Evolutionary conservation across 2,888 invertebrate genomes (phyloP).

Genomic region (Pristionchus mayeri): DNA sequence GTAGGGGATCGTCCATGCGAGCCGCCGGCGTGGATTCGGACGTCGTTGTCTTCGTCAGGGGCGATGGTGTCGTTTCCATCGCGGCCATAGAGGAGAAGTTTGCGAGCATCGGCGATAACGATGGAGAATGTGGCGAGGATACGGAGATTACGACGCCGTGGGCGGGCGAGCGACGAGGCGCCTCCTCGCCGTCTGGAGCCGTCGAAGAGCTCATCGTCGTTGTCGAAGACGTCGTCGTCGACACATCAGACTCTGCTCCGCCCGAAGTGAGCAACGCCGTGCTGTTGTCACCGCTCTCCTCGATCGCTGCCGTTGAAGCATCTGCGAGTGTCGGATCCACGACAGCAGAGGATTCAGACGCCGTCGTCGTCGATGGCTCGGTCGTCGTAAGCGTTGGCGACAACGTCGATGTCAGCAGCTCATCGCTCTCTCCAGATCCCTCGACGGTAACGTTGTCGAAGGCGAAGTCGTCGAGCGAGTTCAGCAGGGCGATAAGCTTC

Average conservation of each 20-base stretch:
- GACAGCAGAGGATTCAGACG: background rate
- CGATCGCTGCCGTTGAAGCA: background rate
- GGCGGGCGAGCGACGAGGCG: background rate
- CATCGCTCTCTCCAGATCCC: background rate
- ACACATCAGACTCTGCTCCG: no score
- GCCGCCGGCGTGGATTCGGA: background rate
- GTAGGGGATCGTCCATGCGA: background rate
- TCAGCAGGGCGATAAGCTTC: slow-evolving; percentile 31
- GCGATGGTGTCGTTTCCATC: background rate
- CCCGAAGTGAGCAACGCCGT: background rate
- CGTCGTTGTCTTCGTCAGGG: background rate
- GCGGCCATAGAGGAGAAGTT: background rate
- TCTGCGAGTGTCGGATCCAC: background rate
- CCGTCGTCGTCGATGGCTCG: background rate
- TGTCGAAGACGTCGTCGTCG: background rate
- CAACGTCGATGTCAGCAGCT: no score
- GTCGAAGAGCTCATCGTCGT: background rate
- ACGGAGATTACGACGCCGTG: background rate
- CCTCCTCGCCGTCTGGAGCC: background rate
- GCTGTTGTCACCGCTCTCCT: background rate
- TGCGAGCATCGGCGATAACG: background rate
- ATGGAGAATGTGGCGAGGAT: background rate
- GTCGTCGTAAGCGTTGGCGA: background rate
- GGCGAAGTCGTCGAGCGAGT: background rate
- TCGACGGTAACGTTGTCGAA: background rate